Evolutionary conservation across 2,797 vertebrate genomes (phyloP).

Genomic region (Bradypodion ventrale): DNA sequence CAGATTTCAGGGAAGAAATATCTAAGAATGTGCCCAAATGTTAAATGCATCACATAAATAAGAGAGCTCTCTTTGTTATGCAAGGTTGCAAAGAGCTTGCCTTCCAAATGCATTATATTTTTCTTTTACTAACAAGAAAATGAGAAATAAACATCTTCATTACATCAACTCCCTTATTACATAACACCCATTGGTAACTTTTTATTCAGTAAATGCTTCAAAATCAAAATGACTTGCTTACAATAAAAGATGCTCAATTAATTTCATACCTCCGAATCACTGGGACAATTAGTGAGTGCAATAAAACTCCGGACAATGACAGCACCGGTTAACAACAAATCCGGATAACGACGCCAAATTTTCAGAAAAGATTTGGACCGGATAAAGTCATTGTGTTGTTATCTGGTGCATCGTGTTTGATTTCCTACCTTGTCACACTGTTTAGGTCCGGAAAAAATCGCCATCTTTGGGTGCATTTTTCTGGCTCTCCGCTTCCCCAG

Average conservation of each 20-base stretch:
- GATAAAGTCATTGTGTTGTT: no score
- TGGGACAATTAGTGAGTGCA: constrained; percentile 3
- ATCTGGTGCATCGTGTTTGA: no score
- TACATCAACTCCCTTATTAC: constrained; percentile 2
- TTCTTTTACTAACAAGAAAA: constrained; percentile 10
- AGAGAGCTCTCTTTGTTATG: neutral
- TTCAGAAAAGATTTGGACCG: no score
- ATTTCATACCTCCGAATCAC: constrained; percentile 5
- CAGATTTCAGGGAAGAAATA: neutral
- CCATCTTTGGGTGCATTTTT: no score
- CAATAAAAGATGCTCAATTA: constrained; percentile 18
- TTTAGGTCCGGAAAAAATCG: no score
- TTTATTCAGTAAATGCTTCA: neutral
- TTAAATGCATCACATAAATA: neutral
- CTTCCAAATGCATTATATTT: neutral
- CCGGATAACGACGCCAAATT: no score
- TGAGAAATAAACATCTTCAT: neutral
- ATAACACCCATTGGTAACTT: neutral
- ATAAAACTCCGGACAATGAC: no score
- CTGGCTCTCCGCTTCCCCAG: no score
- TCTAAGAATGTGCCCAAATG: neutral
- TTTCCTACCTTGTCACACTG: no score
- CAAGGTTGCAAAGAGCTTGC: neutral
- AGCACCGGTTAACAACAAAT: no score
- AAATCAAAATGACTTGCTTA: neutral